A percentile compares a stretch with the other conserved stretches of the same genome.
Evolutionary conservation across 2,797 vertebrate genomes (phyloP).

Genomic region (Moxostoma hubbsi): DNA sequence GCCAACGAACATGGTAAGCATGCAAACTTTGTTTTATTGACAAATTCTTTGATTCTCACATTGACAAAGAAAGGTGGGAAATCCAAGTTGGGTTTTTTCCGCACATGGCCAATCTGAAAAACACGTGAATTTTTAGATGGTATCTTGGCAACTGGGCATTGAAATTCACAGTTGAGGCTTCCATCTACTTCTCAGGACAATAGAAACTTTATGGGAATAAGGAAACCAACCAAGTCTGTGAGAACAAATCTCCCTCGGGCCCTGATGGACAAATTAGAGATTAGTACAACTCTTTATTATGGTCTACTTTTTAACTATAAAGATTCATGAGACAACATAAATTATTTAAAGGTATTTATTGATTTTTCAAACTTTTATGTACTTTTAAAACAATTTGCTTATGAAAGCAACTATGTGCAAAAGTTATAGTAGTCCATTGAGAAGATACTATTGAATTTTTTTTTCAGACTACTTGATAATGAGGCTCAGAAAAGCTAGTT

Average conservation of each 20-base stretch:
- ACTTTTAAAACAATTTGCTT: conserved; percentile 31
- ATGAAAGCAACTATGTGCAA: conserved; percentile 49
- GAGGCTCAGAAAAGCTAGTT: not conserved
- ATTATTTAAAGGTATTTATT: conserved; percentile 62
- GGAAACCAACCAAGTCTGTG: conserved; percentile 44
- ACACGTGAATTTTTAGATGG: conserved; percentile 66
- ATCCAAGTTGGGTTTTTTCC: conserved; percentile 69
- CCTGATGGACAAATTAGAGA: conserved; percentile 56
- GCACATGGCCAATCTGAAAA: conserved; percentile 40
- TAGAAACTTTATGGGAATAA: conserved; percentile 59
- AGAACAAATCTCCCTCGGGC: conserved; percentile 68
- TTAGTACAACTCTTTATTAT: conserved; percentile 25
- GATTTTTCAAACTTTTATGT: conserved; percentile 42
- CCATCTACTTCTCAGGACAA: conserved; percentile 72
- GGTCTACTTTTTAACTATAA: conserved; percentile 16
- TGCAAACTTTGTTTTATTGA: conserved; percentile 38
- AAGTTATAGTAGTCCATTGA: conserved; percentile 36
- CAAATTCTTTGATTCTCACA: conserved; percentile 65
- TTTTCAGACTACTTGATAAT: not conserved
- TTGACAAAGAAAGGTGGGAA: conserved; percentile 72
- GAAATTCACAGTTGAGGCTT: conserved; percentile 68
- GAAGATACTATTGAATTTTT: not conserved
- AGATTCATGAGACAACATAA: conserved; percentile 17
- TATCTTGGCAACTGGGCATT: conserved; percentile 82
- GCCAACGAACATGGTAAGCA: conserved; percentile 28